Conservation (phyloP, 2,888 invertebrate genomes). For the Thumatha senex region DNA sequence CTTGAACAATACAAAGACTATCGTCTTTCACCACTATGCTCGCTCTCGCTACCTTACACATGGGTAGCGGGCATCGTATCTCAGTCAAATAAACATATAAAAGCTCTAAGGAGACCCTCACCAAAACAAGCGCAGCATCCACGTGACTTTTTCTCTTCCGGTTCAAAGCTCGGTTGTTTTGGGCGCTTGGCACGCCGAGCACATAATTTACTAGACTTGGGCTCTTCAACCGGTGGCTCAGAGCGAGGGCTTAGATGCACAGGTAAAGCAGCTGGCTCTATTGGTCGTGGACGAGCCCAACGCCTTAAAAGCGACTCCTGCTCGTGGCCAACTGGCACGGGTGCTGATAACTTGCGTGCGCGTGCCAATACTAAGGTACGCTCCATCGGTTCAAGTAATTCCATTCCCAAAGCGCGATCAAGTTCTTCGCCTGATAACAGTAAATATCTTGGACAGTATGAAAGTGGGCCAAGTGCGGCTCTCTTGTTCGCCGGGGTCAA, state of each 20-base stretch:
- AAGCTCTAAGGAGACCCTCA: conserved; percentile 75
- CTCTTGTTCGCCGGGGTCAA: conserved; percentile 72
- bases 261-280: conserved; percentile 69
- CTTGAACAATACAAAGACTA: conserved; percentile 1
- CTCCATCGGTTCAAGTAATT: conserved; percentile 75
- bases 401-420: conserved; percentile 76
- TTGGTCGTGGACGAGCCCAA: conserved; percentile 71
- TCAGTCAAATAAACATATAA: conserved; percentile 83
- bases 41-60: conserved; percentile 23
- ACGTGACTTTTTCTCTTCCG: conserved; percentile 61
- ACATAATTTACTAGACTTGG: conserved; percentile 63
- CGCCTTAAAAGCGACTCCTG: conserved; percentile 71
- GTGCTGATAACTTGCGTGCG: conserved; percentile 68
- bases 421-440: conserved; percentile 86
- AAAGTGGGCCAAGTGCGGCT: conserved; percentile 74
- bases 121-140: conserved; percentile 80
- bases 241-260: conserved; percentile 74
- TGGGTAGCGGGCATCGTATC: conserved; percentile 17
- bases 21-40: neutral
- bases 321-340: conserved; percentile 73
- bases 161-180: conserved; percentile 69
- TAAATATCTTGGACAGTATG: conserved; percentile 86
- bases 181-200: conserved; percentile 64
- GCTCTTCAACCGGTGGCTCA: conserved; percentile 58
- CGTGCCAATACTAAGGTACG: conserved; percentile 70